Evolutionary conservation across 2,888 invertebrate species (phyloP).

Genomic region (Fissipunctia ypsillon): DNA sequence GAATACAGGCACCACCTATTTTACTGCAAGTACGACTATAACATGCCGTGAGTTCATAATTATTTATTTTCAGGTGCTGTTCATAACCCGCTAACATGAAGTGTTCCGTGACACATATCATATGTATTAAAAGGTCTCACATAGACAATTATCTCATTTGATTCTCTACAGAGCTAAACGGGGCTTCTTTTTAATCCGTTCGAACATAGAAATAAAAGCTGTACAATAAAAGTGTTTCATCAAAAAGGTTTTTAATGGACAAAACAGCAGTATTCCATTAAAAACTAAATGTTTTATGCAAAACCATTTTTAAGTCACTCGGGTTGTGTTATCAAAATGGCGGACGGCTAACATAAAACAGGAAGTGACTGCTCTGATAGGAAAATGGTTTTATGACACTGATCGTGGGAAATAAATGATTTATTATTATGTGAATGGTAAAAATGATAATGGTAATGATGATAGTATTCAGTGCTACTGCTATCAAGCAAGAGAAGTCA

Average conservation of each 20-base stretch:
- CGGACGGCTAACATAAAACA: conserved; percentile 3
- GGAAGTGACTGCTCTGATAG: conserved; percentile 12
- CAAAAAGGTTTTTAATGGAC: conserved; percentile 56
- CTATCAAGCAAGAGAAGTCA: too few species aligned
- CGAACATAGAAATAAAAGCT: conserved; percentile 44
- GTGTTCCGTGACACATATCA: too few species aligned
- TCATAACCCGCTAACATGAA: too few species aligned
- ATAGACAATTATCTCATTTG: too few species aligned
- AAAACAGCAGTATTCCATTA: conserved; percentile 52
- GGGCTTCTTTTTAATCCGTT: conserved; percentile 14
- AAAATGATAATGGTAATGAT: background rate
- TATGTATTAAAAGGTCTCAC: too few species aligned
- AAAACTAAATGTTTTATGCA: conserved; percentile 56
- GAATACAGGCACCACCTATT: too few species aligned
- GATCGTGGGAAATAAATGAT: background rate
- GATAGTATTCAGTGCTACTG: too few species aligned
- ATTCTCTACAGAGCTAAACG: background rate
- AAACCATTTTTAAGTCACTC: conserved; percentile 45
- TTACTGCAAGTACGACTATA: too few species aligned
- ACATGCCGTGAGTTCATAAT: too few species aligned
- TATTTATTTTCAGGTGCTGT: too few species aligned
- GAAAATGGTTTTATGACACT: conserved; percentile 9
- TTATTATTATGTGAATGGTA: background rate
- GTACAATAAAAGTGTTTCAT: conserved; percentile 39
- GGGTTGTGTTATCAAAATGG: conserved; percentile 34